phyloP scores from a whole-genome alignment of 1,140 invertebrate genomes.

The Chironomus striatipennis region DNA sequence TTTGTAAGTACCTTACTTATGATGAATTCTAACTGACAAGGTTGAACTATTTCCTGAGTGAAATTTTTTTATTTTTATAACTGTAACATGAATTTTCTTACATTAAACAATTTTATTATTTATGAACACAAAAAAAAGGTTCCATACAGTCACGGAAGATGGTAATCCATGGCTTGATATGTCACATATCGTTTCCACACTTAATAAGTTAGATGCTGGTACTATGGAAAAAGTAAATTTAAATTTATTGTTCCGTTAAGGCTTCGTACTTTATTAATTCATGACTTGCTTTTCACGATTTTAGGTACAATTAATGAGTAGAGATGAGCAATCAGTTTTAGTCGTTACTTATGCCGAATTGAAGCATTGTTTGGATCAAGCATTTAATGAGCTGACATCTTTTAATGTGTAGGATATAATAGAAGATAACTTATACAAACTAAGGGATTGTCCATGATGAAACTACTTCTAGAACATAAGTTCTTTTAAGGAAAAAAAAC shows the following conservation, averaged over 20 bases:
- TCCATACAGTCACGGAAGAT: constrained; percentile 87
- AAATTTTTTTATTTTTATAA: background rate
- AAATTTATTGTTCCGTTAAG: background rate
- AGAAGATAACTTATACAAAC: background rate
- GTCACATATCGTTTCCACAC: constrained; percentile 84
- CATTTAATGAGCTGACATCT: constrained; percentile 74
- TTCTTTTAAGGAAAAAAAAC: constrained; percentile 5
- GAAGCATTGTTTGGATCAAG: constrained; percentile 87
- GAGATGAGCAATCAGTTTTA: constrained; percentile 91
- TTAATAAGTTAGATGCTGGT: constrained; percentile 91
- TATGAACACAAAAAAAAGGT: constrained; percentile 40
- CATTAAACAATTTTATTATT: no score
- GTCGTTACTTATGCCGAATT: constrained; percentile 91
- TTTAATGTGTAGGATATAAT: constrained; percentile 38
- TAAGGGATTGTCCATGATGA: constrained; percentile 15
- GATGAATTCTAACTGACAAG: background rate
- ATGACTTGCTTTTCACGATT: constrained; percentile 28
- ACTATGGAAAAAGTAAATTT: constrained; percentile 68
- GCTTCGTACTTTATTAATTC: background rate
- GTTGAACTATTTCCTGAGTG: background rate
- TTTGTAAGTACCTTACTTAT: constrained; percentile 40
- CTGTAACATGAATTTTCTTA: no score
- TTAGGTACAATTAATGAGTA: constrained; percentile 88
- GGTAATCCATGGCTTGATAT: constrained; percentile 93
- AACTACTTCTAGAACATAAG: constrained; percentile 15